Conservation (phyloP, 2,797 vertebrate genomes). For the Syngnathus rostellatus region DNA sequence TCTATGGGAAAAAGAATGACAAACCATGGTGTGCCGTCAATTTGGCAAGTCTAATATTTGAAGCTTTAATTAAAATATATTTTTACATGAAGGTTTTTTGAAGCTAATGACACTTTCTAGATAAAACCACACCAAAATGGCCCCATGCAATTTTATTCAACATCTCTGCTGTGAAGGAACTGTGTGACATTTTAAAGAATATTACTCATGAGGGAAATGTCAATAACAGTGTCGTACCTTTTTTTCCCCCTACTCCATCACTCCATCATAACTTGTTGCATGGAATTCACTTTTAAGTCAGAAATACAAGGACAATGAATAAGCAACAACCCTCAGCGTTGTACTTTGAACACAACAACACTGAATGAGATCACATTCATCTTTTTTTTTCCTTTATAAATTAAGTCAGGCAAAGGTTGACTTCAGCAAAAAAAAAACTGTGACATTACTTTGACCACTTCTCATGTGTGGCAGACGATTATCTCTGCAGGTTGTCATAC, state of each 20-base stretch:
- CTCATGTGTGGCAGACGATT: constrained; percentile 36
- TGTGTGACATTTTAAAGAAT: neutral
- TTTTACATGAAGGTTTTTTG: neutral
- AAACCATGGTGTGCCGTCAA: constrained; percentile 5
- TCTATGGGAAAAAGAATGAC: constrained; percentile 5
- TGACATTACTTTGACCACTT: constrained; percentile 12
- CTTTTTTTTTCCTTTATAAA: neutral
- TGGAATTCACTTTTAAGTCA: neutral
- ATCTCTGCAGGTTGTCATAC: constrained; percentile 29
- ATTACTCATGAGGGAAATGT: neutral
- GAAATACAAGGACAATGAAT: neutral
- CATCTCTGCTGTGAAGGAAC: neutral
- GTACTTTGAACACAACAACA: neutral
- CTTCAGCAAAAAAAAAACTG: neutral
- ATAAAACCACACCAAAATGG: neutral
- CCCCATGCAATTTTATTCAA: neutral
- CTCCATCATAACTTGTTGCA: neutral
- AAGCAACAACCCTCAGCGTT: neutral
- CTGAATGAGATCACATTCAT: neutral
- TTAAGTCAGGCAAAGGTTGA: neutral
- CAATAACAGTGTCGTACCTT: neutral
- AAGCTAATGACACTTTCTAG: neutral
- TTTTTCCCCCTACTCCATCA: neutral
- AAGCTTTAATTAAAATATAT: constrained; percentile 3
- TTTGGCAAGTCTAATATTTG: neutral